These are phyloP conservation scores for Brachirus orientalis DNA, from an alignment of 2,113 vertebrate species.

Conservation along the genomic window DNA sequence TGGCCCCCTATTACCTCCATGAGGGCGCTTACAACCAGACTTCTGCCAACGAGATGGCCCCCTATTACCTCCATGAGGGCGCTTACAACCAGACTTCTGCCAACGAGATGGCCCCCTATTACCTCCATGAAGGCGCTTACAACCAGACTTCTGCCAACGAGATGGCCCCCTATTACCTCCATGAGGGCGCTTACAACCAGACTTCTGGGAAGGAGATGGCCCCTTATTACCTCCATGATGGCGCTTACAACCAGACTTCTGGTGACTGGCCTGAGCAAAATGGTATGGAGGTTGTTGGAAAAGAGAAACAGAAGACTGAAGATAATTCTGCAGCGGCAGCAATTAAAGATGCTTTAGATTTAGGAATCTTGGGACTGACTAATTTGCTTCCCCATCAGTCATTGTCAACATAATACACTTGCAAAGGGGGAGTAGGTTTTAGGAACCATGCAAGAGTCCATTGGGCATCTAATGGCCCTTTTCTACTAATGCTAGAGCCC, in stretches of 20 bases:
- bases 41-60: not conserved
- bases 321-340: not conserved
- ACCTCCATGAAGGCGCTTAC: not conserved
- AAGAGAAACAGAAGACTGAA: not conserved
- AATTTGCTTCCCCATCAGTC: not conserved
- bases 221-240: not conserved
- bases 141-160: not conserved
- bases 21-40: not conserved
- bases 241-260: no score
- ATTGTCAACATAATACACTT: not conserved
- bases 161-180: no score
- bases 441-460: conserved; percentile 1
- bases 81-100: not conserved
- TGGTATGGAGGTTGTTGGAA: no score
- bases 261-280: no score
- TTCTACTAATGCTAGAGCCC: not conserved
- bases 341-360: not conserved
- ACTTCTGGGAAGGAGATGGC: not conserved
- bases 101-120: not conserved
- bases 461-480: not conserved
- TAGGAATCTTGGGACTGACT: not conserved
- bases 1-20: not conserved
- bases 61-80: not conserved
- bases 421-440: not conserved
- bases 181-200: no score